These are phyloP conservation scores for Danio aesculapii DNA, from an alignment of 2,797 vertebrate genomes.

Conservation along the genomic window DNA sequence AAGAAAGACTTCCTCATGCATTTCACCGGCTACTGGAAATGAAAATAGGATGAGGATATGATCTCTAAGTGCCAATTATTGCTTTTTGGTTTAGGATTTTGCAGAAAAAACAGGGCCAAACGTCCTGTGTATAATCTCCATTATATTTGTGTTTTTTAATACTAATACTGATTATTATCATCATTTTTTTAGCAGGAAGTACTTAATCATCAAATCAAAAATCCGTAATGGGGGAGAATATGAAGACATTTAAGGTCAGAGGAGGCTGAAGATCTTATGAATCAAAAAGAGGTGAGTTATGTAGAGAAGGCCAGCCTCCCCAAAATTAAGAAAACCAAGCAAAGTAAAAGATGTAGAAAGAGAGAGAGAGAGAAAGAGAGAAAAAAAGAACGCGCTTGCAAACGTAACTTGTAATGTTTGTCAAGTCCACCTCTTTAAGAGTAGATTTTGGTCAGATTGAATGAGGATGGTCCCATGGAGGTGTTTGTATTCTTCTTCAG, in stretches of 20 bases:
- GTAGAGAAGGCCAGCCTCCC: slow-evolving; percentile 67
- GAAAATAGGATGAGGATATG: neutral
- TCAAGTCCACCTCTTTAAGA: slow-evolving; percentile 38
- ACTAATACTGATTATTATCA: too few relatives aligned
- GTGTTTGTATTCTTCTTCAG: slow-evolving; percentile 4
- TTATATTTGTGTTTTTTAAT: too few relatives aligned
- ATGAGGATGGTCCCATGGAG: slow-evolving; percentile 29
- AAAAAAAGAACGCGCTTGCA: neutral
- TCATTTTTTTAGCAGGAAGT: neutral
- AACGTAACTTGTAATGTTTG: slow-evolving; percentile 32
- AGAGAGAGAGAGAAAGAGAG: neutral
- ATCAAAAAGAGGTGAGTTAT: slow-evolving; percentile 44
- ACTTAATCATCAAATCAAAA: neutral
- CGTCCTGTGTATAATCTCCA: too few relatives aligned
- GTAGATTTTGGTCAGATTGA: slow-evolving; percentile 48
- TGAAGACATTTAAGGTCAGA: slow-evolving; percentile 7
- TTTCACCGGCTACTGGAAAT: slow-evolving; percentile 2
- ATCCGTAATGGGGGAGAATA: neutral
- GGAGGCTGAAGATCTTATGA: slow-evolving; percentile 53
- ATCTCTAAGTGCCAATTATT: slow-evolving; percentile 12
- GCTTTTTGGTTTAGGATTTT: neutral
- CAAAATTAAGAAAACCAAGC: slow-evolving; percentile 47
- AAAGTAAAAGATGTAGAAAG: slow-evolving; percentile 46
- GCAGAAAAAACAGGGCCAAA: neutral
- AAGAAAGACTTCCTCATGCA: neutral